Conservation (phyloP, 2,888 invertebrate genomes). For the Brassicogethes aeneus region DNA sequence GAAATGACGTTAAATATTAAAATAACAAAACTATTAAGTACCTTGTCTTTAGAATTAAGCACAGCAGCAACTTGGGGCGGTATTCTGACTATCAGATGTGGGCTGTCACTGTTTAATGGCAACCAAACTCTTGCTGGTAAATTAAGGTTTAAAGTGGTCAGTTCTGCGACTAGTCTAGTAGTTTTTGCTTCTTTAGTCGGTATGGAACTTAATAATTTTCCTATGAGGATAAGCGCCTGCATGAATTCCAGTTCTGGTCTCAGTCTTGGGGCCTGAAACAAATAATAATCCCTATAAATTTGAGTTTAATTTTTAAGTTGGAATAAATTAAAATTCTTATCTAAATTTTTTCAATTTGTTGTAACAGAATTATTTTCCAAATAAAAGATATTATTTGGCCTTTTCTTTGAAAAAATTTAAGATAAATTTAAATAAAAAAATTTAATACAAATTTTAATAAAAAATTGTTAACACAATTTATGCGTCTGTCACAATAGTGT, state of each 20-base stretch:
- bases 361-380: no score
- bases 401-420: no score
- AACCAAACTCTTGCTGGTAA: conserved; percentile 97
- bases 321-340: no score
- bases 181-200: conserved; percentile 88
- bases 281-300: not conserved
- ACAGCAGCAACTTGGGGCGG: conserved; percentile 96
- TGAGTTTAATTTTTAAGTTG: no score
- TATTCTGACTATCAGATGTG: conserved; percentile 93
- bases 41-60: conserved; percentile 97
- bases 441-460: no score
- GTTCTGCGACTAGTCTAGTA: conserved; percentile 83
- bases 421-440: no score
- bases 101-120: conserved; percentile 74
- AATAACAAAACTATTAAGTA: conserved; percentile 27
- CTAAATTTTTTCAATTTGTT: no score
- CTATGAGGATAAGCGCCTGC: conserved; percentile 78
- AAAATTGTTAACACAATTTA: no score
- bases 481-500: no score
- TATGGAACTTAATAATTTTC: conserved; percentile 70
- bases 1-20: not conserved
- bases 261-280: conserved; percentile 65
- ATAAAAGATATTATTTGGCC: no score
- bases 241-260: conserved; percentile 80
- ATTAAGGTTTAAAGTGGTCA: conserved; percentile 90